Base-by-base conservation (phyloP, 2,888 invertebrate species). In the Cordilura impudica region DNA sequence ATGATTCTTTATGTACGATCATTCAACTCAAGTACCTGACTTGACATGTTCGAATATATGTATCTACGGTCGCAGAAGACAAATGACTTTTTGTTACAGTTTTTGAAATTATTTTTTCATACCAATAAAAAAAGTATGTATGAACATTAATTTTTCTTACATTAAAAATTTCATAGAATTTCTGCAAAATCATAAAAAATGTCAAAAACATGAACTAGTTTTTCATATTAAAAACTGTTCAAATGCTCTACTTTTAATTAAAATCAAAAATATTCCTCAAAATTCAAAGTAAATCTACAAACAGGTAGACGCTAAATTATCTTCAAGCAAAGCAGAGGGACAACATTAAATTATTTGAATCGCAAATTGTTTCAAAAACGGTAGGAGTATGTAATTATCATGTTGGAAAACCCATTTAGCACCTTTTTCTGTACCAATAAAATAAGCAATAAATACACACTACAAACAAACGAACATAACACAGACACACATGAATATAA, bases 401-500 rank as follows among this genome's bases (percentile, higher is more conserved):
- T 84, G 78, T 79, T 81, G 77, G 74, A 81, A 83, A 83, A 83
- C 82, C 81, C 83, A 84, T 75, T 86, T 87, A 85, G 83, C 87
- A 87, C 86, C 84, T 85, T 83, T 84, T 86, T 86, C 29, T 18
- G 12, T 61, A 49, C 8, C 31, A 58, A 26, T 23, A 45, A 65
- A 77, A 66, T 31, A 35, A 45, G 43, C 51, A 65, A 65, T 53
- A 73, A 70, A 54, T 56, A 29, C 54, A 58, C 45, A 16, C 26
- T 14, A n/a, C 16, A 23, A n/a, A 58, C 23, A 23, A 29, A 43
- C 35, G 35, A 39, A 12, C n/a, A 31, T n/a, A 8, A 1, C 2
- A n/a, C 35, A n/a, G 4, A n/a, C 4, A n/a, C 35, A 39, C 31
- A 31, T n/a, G n/a, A n/a, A n/a, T n/a, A n/a, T n/a, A n/a, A n/a